These are phyloP conservation scores for Peromyscus maniculatus DNA, from an alignment of 2,113 vertebrate genomes.

Conservation along the genomic window DNA sequence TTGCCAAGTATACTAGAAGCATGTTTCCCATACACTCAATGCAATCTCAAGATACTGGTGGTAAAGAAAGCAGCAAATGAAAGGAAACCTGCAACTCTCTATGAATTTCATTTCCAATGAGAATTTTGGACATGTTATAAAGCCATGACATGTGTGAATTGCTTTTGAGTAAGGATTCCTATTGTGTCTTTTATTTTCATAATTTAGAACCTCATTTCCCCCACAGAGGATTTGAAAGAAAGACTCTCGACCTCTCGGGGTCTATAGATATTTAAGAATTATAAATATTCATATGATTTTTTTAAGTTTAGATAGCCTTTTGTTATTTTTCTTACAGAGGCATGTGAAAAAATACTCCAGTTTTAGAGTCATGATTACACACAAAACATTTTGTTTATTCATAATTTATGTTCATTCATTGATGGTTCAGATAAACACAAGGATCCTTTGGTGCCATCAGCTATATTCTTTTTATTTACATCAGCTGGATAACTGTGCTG, in stretches of 20 bases:
- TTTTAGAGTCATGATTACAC: neutral
- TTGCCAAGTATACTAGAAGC: neutral
- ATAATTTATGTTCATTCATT: neutral
- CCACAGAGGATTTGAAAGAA: slow-evolving; percentile 16
- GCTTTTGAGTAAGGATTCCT: neutral
- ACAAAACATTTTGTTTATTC: neutral
- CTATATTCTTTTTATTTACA: slow-evolving; percentile 1
- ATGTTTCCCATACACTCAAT: neutral
- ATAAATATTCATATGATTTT: slow-evolving; percentile 6
- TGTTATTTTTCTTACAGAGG: neutral
- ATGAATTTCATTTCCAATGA: neutral
- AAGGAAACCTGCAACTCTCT: slow-evolving; percentile 40
- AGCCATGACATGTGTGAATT: neutral
- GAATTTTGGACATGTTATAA: slow-evolving; percentile 42
- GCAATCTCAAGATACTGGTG: neutral
- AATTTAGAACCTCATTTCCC: slow-evolving; percentile 38
- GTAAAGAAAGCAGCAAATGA: neutral
- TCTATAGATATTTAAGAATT: slow-evolving; percentile 20
- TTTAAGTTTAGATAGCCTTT: neutral
- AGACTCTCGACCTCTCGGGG: neutral
- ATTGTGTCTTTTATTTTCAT: slow-evolving; percentile 47
- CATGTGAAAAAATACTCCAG: neutral
- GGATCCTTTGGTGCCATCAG: neutral
- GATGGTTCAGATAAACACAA: slow-evolving; percentile 33
- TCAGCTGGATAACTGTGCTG: neutral